Evolutionary conservation across 2,888 invertebrate genomes (phyloP).

Genomic region (Leptogaster cylindrica): DNA sequence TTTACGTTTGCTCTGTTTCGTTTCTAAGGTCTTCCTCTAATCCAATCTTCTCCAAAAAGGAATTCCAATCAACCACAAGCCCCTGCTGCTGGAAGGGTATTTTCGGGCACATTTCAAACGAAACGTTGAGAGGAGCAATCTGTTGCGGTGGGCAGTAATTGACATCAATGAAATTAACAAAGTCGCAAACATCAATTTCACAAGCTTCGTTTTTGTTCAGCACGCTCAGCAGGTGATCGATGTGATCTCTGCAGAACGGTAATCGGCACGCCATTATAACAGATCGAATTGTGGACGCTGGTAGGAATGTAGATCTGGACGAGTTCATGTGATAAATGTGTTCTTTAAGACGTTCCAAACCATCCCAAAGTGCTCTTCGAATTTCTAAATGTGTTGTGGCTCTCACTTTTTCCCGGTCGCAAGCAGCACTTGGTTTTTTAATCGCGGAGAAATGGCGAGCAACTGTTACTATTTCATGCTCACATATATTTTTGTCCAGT

Average conservation of each 20-base stretch:
- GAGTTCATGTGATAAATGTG: conserved; percentile 68
- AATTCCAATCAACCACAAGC: conserved; percentile 57
- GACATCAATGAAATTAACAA: conserved; percentile 75
- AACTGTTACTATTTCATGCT: conserved; percentile 81
- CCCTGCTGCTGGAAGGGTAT: conserved; percentile 58
- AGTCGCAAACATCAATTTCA: conserved; percentile 71
- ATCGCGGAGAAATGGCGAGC: conserved; percentile 75
- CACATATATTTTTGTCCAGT: conserved; percentile 73
- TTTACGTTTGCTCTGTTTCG: conserved; percentile 43
- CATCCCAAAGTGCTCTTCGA: conserved; percentile 76
- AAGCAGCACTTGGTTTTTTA: conserved; percentile 61
- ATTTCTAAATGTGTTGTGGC: conserved; percentile 74
- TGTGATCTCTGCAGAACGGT: conserved; percentile 71
- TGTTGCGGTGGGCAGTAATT: conserved; percentile 61
- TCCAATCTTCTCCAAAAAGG: conserved; percentile 56
- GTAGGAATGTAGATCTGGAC: conserved; percentile 66
- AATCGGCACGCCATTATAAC: conserved; percentile 73
- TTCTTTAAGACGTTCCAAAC: conserved; percentile 68
- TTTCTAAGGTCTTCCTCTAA: conserved; percentile 55
- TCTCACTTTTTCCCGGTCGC: conserved; percentile 64
- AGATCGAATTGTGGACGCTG: conserved; percentile 68
- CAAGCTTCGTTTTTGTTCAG: conserved; percentile 70
- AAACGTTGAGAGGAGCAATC: conserved; percentile 58
- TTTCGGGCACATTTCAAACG: conserved; percentile 60
- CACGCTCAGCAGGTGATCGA: conserved; percentile 70